Evolutionary conservation across 1,140 invertebrate species (phyloP), one percentile per base, ranked within the genome.

Genomic region (Lepidotrigona ventralis): DNA sequence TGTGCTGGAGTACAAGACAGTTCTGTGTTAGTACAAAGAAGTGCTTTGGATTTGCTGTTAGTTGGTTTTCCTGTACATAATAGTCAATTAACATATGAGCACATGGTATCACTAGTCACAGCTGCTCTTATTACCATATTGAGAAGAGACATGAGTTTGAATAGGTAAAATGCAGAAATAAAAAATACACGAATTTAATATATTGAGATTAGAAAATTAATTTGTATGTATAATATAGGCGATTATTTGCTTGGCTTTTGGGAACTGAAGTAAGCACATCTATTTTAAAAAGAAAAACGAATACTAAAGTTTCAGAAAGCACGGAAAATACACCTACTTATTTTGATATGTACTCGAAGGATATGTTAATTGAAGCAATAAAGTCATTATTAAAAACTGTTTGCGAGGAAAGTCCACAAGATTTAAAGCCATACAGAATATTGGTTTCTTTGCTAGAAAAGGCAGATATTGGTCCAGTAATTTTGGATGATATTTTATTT

Each of bases 91-190:
- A 95, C 95, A 2, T 95, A 96, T 86, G 93, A 95, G 12, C 97
- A 98, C 92, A 96, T 98, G 95, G 95, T 97, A 15, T 95, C 96
- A 74, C 93, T 99, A 74, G 95, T 98, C 2, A 97, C 97, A 46
- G 96, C 98, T 80, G 97, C 97, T 53, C 93, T 99, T 75, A 96
- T 96, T 58, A 98, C 98, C 1, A 96, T 99, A 83, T 94, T 99
- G 19, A 93, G 98, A 69, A 95, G 98, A 86, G 98, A 99, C 92
- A 98, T 98, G 97, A 98, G 98, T 69, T 95, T 99, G 23, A 99
- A 99, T 93, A 95, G 97, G 95, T 96, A 94, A 86, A 79, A 79
- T 77, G 69, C 69, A 23, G 33, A 33, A 19, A 79, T 73, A 33
- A 66, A 72, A 70, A 63, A 33, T 12, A 70, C 19, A 21, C n/a